Evolutionary conservation across 2,888 invertebrate species (phyloP).

Genomic region (Galerucella nymphaeae): DNA sequence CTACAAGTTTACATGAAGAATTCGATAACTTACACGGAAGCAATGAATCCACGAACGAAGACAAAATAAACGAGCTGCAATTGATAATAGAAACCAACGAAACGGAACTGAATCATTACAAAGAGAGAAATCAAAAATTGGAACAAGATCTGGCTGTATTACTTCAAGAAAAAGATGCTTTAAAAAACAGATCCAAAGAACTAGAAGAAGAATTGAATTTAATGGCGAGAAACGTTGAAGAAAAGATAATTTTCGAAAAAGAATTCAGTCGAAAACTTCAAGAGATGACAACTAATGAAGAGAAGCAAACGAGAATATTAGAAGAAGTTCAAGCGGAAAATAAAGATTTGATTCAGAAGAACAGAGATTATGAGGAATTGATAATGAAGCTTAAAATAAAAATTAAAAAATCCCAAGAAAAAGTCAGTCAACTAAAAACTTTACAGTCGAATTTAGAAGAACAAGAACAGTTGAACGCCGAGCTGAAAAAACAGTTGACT

Average conservation of each 20-base stretch:
- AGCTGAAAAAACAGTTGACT: constrained; percentile 66
- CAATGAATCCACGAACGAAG: constrained; percentile 65
- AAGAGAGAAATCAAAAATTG: constrained; percentile 72
- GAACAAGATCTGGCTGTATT: constrained; percentile 74
- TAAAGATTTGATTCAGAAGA: constrained; percentile 50
- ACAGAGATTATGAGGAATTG: constrained; percentile 48
- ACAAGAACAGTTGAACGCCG: constrained; percentile 66
- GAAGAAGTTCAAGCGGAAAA: constrained; percentile 64
- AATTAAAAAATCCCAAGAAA: constrained; percentile 51
- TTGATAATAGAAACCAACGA: constrained; percentile 80
- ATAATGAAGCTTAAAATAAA: constrained; percentile 52
- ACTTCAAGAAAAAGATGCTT: constrained; percentile 71
- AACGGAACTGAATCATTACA: constrained; percentile 73
- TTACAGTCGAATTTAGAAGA: constrained; percentile 46
- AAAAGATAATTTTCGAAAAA: constrained; percentile 73
- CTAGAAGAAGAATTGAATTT: constrained; percentile 71
- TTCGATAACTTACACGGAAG: constrained; percentile 41
- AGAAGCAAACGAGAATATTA: constrained; percentile 71
- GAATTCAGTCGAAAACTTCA: constrained; percentile 72
- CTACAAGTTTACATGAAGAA: constrained; percentile 52
- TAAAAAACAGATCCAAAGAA: constrained; percentile 72
- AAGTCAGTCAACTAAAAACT: constrained; percentile 50
- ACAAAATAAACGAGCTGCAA: constrained; percentile 80
- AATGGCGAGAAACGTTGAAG: constrained; percentile 67
- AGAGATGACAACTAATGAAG: constrained; percentile 72